A percentile compares a stretch with the other conserved stretches of the same genome.
Conservation (phyloP, 2,797 vertebrate species). For the Avahi laniger region DNA sequence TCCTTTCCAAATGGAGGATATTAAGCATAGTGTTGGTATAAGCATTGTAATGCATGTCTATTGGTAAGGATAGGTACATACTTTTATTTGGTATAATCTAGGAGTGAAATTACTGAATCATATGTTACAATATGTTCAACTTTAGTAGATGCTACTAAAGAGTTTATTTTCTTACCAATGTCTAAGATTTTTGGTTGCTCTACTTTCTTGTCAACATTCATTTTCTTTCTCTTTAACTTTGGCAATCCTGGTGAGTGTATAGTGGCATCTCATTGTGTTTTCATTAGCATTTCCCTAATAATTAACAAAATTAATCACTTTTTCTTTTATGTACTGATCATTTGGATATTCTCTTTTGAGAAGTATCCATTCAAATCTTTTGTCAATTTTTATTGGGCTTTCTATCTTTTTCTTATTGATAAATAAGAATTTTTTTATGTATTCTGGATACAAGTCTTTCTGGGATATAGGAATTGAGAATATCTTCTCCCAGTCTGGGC, state of each 20-base stretch:
- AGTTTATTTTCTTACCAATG: neutral
- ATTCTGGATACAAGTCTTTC: neutral
- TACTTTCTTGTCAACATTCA: neutral
- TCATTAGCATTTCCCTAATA: neutral
- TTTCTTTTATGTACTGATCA: neutral
- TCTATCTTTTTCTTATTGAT: neutral
- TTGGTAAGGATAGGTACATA: neutral
- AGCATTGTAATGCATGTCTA: neutral
- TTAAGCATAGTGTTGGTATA: neutral
- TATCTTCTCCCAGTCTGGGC: neutral
- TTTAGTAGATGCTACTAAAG: neutral
- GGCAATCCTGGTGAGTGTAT: neutral
- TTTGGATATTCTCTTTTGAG: neutral
- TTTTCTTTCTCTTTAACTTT: neutral
- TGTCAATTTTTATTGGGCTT: neutral
- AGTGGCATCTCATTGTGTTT: neutral
- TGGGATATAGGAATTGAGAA: neutral
- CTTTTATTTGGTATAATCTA: neutral
- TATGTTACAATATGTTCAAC: neutral
- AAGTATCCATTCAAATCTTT: neutral
- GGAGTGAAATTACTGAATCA: neutral
- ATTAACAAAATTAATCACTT: neutral
- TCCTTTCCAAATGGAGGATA: neutral
- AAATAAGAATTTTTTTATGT: neutral
- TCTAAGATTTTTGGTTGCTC: neutral